Evolutionary conservation across 2,888 invertebrate genomes (phyloP).

Genomic region (Himalopsyche anomala): DNA sequence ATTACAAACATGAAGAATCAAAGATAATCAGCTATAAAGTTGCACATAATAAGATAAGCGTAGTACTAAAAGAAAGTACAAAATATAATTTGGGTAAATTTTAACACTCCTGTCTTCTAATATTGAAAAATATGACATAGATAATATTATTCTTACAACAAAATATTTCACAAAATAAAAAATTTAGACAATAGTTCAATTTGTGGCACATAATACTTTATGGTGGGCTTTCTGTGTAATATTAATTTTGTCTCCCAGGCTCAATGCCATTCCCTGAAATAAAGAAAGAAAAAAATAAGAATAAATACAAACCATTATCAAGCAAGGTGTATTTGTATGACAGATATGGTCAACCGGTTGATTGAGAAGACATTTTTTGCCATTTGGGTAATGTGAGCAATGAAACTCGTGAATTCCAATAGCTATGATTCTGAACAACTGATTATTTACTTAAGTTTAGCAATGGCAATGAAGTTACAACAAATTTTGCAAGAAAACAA

Average conservation of each 20-base stretch:
- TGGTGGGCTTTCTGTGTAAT: slow-evolving; percentile 87
- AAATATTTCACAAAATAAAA: neutral
- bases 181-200: slow-evolving; percentile 59
- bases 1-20: neutral
- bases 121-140: neutral
- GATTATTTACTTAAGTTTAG: too few relatives aligned
- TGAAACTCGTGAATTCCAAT: too few relatives aligned
- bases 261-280: slow-evolving; percentile 97
- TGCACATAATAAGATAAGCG: neutral
- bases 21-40: slow-evolving; percentile 28
- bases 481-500: too few relatives aligned
- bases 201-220: slow-evolving; percentile 72
- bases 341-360: neutral
- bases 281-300: slow-evolving; percentile 40
- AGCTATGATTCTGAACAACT: too few relatives aligned
- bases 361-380: too few relatives aligned
- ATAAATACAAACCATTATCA: too few relatives aligned
- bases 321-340: neutral
- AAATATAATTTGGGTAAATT: slow-evolving; percentile 4
- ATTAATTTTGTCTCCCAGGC: slow-evolving; percentile 98
- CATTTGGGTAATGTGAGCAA: too few relatives aligned
- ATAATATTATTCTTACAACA: slow-evolving; percentile 44
- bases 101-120: neutral
- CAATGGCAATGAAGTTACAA: too few relatives aligned
- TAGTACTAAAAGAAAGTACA: neutral